These are phyloP conservation scores for Grallaria varia DNA, from an alignment of 2,113 vertebrate species.

Conservation along the genomic window DNA sequence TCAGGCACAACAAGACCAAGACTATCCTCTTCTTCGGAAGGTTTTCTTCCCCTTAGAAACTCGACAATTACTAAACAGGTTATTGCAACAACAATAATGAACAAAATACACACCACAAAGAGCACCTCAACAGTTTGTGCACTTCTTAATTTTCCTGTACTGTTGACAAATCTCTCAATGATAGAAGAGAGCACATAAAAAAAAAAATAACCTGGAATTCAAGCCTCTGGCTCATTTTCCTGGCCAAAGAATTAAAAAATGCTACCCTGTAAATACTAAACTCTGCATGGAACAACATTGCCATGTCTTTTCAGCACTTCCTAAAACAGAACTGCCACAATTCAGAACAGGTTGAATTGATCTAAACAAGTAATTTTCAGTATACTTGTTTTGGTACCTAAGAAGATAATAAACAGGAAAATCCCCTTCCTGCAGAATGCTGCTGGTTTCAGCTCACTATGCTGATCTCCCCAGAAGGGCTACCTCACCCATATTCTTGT, in stretches of 20 bases:
- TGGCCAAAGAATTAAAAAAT: not conserved
- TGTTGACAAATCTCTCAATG: not conserved
- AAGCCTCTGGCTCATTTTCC: not conserved
- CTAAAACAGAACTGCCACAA: not conserved
- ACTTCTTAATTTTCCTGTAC: not conserved
- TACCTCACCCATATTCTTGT: not conserved
- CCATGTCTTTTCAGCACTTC: not conserved
- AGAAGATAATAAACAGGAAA: not conserved
- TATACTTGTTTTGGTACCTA: not conserved
- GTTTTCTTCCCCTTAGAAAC: conserved; percentile 76
- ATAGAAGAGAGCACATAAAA: not conserved
- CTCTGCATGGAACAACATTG: not conserved
- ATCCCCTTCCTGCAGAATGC: not conserved
- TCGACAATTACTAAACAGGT: not conserved
- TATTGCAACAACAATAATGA: not conserved
- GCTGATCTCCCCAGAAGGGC: not conserved
- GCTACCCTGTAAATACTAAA: not conserved
- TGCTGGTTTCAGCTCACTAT: not conserved
- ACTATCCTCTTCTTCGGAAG: conserved; percentile 83
- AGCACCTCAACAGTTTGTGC: not conserved
- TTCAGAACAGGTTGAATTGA: not conserved
- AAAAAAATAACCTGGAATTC: not conserved
- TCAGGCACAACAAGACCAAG: conserved; percentile 78
- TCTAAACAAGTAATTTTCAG: not conserved
- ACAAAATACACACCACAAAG: not conserved